These are phyloP conservation scores for Sterrhoptilus dennistouni DNA, from an alignment of 2,113 vertebrate species.

Conservation along the genomic window DNA sequence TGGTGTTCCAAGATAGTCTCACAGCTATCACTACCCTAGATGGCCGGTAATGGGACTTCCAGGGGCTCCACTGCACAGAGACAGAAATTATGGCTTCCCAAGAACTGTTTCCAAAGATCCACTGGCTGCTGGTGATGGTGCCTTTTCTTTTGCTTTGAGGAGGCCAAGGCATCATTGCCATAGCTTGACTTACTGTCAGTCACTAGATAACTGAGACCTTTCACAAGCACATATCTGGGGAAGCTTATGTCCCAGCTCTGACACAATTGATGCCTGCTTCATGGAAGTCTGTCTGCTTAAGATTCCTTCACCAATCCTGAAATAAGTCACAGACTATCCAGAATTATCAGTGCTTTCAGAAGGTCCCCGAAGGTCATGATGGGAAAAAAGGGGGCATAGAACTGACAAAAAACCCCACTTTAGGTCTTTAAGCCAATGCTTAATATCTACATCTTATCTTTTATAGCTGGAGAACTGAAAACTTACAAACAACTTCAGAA, in stretches of 20 bases:
- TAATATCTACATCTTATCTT: background rate
- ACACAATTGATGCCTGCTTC: background rate
- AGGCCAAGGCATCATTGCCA: background rate
- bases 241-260: background rate
- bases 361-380: background rate
- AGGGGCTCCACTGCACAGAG: background rate
- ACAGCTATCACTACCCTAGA: background rate
- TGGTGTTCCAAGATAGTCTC: background rate
- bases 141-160: background rate
- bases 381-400: background rate
- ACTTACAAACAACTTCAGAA: background rate
- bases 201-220: background rate
- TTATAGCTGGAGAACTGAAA: background rate
- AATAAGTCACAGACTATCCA: background rate
- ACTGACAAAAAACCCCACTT: background rate
- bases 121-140: background rate
- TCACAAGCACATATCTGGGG: fast-evolving
- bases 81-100: background rate
- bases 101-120: background rate
- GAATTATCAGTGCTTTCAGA: background rate
- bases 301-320: background rate
- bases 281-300: background rate
- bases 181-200: background rate
- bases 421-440: background rate
- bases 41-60: background rate